phyloP scores from a whole-genome alignment of 2,113 vertebrate species.

The Benthochromis sp. region DNA sequence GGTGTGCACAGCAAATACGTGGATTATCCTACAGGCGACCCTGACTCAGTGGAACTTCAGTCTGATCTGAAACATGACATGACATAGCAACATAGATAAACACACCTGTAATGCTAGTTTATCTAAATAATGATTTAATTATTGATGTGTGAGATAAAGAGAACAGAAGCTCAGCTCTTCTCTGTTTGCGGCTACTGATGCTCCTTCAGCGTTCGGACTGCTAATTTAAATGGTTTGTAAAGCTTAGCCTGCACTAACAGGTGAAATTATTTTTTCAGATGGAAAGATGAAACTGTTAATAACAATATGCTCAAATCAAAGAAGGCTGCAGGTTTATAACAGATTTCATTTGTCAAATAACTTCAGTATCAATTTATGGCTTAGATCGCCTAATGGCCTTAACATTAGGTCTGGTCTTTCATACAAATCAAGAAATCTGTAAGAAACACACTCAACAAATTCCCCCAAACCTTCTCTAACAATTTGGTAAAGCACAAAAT shows the following conservation, averaged over 20 bases:
- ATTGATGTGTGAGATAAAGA: neutral
- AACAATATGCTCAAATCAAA: neutral
- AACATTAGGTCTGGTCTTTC: neutral
- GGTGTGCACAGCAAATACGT: neutral
- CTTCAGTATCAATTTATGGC: neutral
- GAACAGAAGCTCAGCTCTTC: neutral
- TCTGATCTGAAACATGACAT: conserved; percentile 19
- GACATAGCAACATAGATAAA: neutral
- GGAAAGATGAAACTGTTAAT: neutral
- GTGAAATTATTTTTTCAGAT: neutral
- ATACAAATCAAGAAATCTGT: neutral
- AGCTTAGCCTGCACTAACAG: neutral
- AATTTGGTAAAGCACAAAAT: neutral
- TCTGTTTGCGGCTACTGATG: neutral
- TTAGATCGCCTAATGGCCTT: neutral
- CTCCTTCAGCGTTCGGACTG: neutral
- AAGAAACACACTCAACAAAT: neutral
- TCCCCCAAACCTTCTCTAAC: neutral
- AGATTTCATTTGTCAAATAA: neutral
- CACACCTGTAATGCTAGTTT: neutral
- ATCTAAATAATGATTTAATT: neutral
- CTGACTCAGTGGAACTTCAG: conserved; percentile 8
- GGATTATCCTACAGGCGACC: neutral
- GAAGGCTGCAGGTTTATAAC: neutral
- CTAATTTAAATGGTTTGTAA: neutral